Percentiles rank a stretch among this genome's conserved stretches.
Evolutionary conservation across 2,113 vertebrate genomes (phyloP).

Genomic region (Oryzias woworae): DNA sequence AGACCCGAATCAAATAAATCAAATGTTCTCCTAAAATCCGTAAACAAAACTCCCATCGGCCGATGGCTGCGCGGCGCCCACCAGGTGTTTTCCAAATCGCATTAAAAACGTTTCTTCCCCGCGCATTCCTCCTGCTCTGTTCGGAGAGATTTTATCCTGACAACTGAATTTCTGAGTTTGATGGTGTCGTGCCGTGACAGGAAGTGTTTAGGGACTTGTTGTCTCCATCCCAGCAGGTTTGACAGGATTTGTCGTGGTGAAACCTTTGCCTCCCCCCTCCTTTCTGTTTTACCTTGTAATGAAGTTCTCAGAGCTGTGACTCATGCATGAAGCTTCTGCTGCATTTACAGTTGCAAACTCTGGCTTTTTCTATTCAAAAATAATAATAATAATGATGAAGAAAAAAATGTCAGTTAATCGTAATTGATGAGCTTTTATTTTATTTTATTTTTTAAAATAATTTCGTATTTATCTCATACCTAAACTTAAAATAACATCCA

Average conservation of each 20-base stretch:
- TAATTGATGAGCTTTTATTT: too few species aligned
- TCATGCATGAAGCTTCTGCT: constrained; percentile 17
- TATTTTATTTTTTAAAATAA: neutral
- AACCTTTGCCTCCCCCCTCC: constrained; percentile 50
- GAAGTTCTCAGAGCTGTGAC: constrained; percentile 28
- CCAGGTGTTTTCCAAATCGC: too few species aligned
- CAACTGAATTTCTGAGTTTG: neutral
- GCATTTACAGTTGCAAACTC: neutral
- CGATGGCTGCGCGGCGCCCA: too few species aligned
- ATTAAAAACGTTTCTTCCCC: too few species aligned
- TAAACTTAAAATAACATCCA: too few species aligned
- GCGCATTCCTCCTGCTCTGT: neutral
- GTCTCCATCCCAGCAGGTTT: constrained; percentile 61
- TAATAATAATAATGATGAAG: too few species aligned
- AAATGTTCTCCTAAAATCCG: too few species aligned
- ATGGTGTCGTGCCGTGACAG: neutral
- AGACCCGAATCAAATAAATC: too few species aligned
- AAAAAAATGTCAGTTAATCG: too few species aligned
- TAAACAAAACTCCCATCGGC: too few species aligned
- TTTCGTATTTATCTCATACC: neutral
- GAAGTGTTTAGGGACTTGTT: constrained; percentile 31
- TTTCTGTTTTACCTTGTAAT: neutral
- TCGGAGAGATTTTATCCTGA: neutral
- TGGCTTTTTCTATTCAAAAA: neutral
- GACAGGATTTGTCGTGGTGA: constrained; percentile 59